phyloP scores from a whole-genome alignment of 2,888 invertebrate species.

The Chromoteleia sp. region DNA sequence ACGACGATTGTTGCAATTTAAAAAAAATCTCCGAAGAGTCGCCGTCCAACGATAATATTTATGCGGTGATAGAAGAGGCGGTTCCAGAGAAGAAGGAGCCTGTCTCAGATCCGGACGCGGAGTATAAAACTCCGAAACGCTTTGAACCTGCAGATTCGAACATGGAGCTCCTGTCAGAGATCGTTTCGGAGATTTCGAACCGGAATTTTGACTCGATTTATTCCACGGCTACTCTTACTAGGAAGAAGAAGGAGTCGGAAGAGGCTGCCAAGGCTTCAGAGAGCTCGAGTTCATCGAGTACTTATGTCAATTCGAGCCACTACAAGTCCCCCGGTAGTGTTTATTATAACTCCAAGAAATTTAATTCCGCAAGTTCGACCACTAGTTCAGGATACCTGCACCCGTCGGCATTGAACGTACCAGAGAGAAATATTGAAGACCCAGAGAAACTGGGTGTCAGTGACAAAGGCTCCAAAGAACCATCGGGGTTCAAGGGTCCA shows the following conservation, averaged over 20 bases:
- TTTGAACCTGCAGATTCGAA: slow-evolving; percentile 85
- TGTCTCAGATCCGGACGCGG: slow-evolving; percentile 79
- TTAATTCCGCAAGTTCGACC: slow-evolving; percentile 87
- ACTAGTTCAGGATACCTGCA: slow-evolving; percentile 91
- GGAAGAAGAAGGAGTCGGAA: slow-evolving; percentile 85
- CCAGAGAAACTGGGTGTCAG: slow-evolving; percentile 58
- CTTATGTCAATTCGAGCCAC: slow-evolving; percentile 87
- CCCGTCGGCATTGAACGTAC: slow-evolving; percentile 90
- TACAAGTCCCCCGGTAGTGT: slow-evolving; percentile 88
- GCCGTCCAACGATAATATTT: slow-evolving; percentile 90
- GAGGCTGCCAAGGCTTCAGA: slow-evolving; percentile 75
- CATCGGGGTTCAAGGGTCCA: slow-evolving; percentile 68
- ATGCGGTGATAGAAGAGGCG: slow-evolving; percentile 94
- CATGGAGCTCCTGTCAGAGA: slow-evolving; percentile 93
- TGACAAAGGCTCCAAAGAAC: slow-evolving; percentile 77
- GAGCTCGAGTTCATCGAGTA: slow-evolving; percentile 82
- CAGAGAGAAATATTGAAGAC: slow-evolving; percentile 82
- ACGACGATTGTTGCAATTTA: slow-evolving; percentile 91
- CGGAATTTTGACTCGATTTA: slow-evolving; percentile 95
- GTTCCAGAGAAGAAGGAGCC: slow-evolving; percentile 84
- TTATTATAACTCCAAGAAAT: slow-evolving; percentile 86
- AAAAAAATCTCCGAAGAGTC: slow-evolving; percentile 88
- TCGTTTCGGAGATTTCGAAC: slow-evolving; percentile 94
- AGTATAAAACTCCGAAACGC: slow-evolving; percentile 85
- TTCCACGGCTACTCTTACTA: slow-evolving; percentile 89